These are phyloP conservation scores for Synanthedon formicaeformis DNA, from an alignment of 2,888 invertebrate genomes.

Conservation along the genomic window DNA sequence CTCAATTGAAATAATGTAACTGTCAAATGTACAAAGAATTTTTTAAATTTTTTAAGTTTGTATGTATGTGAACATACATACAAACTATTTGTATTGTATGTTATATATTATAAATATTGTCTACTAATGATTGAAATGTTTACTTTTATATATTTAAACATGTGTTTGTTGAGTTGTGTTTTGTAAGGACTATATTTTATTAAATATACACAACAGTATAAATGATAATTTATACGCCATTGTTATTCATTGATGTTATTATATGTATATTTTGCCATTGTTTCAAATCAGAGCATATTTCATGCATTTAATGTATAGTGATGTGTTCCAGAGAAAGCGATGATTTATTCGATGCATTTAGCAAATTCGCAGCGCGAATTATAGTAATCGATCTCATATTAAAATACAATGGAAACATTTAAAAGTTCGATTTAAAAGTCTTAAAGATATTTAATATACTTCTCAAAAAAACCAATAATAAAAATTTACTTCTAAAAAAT, in stretches of 20 bases:
- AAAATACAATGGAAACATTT: too few relatives aligned
- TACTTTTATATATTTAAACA: too few relatives aligned
- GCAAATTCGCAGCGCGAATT: background rate
- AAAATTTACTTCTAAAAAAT: too few relatives aligned
- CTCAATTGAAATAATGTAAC: too few relatives aligned
- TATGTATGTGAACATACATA: background rate
- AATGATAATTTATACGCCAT: conserved; percentile 71
- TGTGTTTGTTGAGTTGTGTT: too few relatives aligned
- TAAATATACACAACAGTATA: conserved; percentile 70
- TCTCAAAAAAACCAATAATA: too few relatives aligned
- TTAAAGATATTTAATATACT: too few relatives aligned
- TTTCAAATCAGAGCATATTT: conserved; percentile 72
- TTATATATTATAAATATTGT: background rate
- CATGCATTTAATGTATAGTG: conserved; percentile 66
- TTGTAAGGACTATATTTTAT: conserved; percentile 60
- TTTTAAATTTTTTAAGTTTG: too few relatives aligned
- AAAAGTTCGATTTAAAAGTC: too few relatives aligned
- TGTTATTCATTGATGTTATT: conserved; percentile 72
- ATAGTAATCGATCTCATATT: background rate
- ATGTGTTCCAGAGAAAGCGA: conserved; percentile 25
- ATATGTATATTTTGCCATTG: conserved; percentile 71
- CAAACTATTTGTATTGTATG: background rate
- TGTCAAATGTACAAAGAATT: too few relatives aligned
- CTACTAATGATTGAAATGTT: too few relatives aligned
- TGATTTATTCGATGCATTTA: conserved; percentile 4